A percentile compares a stretch with the other conserved stretches of the same genome.
These are phyloP conservation scores for Pantelozetes paolii DNA, from an alignment of 2,888 invertebrate species.

Conservation along the genomic window DNA sequence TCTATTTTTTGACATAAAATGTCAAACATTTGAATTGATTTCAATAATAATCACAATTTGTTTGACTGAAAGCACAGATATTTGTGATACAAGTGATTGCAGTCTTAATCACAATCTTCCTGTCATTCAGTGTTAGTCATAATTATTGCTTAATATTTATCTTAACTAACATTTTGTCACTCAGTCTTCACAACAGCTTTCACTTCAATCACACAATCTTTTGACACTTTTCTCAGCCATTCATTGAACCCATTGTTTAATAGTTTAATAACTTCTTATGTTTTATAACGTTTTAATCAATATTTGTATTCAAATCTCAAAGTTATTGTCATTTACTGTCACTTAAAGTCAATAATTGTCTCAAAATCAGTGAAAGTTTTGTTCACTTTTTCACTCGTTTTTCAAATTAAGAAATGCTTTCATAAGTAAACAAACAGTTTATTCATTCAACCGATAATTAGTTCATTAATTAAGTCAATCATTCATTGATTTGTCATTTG, in stretches of 20 bases:
- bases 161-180: not conserved
- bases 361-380: not conserved
- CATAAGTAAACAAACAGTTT: no score
- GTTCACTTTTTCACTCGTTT: no score
- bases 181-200: not conserved
- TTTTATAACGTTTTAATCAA: no score
- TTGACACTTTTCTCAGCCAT: not conserved
- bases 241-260: constrained; percentile 17
- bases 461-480: no score
- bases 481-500: no score
- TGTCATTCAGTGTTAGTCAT: not conserved
- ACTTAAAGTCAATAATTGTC: not conserved
- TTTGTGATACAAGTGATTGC: not conserved
- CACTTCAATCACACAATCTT: not conserved
- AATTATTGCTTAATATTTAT: not conserved
- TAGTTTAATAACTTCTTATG: no score
- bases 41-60: not conserved
- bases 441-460: no score
- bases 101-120: not conserved
- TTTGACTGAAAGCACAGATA: not conserved
- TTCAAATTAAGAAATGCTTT: no score
- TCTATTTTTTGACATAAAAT: not conserved
- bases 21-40: constrained; percentile 1
- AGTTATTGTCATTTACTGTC: no score
- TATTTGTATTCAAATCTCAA: not conserved